These are phyloP conservation scores for Zootermopsis nevadensis DNA, from an alignment of 2,888 invertebrate species.

Conservation along the genomic window DNA sequence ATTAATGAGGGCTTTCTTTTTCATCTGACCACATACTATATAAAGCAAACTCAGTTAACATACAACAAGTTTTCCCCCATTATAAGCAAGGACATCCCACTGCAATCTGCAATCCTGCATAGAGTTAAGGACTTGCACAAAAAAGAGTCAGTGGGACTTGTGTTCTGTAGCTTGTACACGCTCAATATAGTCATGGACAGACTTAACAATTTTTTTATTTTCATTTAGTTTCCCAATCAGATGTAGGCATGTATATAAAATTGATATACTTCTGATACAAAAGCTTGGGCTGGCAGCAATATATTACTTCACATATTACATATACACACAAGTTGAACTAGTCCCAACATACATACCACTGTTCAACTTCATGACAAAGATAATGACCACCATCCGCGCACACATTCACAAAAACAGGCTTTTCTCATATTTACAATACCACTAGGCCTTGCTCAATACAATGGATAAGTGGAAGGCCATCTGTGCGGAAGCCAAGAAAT, in stretches of 20 bases:
- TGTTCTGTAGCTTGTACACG: neutral
- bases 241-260: conserved; percentile 11
- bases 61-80: neutral
- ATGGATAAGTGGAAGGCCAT: conserved; percentile 23
- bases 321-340: conserved; percentile 20
- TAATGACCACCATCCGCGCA: neutral
- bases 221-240: conserved; percentile 8
- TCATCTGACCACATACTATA: conserved; percentile 26
- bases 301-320: conserved; percentile 3
- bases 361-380: conserved; percentile 2
- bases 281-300: conserved; percentile 23
- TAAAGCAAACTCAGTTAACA: conserved; percentile 4
- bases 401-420: neutral
- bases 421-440: conserved; percentile 27
- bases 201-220: neutral
- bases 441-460: conserved; percentile 22
- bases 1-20: neutral
- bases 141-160: neutral
- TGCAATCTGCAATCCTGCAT: too few species aligned
- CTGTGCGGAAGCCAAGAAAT: conserved; percentile 33
- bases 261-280: conserved; percentile 18
- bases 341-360: conserved; percentile 25
- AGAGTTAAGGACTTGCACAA: too few species aligned
- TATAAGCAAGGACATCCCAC: too few species aligned
- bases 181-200: conserved; percentile 18